A percentile compares a stretch with the other conserved stretches of the same genome.
These are phyloP conservation scores for Hybos culiciformis DNA, from an alignment of 2,888 invertebrate species.

Conservation along the genomic window DNA sequence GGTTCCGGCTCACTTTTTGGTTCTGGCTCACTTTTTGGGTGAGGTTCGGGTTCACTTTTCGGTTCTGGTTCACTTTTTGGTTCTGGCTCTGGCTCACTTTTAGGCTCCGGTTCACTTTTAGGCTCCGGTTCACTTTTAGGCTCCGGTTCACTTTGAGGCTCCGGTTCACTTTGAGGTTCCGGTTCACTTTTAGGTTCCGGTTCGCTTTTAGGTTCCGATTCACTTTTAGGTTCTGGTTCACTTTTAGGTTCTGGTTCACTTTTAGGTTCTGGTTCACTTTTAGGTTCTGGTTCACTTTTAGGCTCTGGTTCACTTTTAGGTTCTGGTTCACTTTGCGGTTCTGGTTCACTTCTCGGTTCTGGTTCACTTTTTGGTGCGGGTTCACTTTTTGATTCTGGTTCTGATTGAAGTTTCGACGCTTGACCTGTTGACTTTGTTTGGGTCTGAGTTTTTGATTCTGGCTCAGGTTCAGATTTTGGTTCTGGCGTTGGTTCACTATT, in stretches of 20 bases:
- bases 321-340: conserved; percentile 28
- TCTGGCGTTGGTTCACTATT: conserved; percentile 25
- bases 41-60: conserved; percentile 22
- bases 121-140: too few relatives aligned
- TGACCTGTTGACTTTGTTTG: conserved; percentile 20
- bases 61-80: conserved; percentile 35
- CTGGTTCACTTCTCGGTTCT: conserved; percentile 27
- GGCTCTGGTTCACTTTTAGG: conserved; percentile 30
- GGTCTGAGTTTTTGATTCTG: conserved; percentile 22
- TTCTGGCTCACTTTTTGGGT: neutral
- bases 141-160: conserved; percentile 13
- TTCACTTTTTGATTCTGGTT: conserved; percentile 26
- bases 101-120: neutral
- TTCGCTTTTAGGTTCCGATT: conserved; percentile 34
- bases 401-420: conserved; percentile 25
- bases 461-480: conserved; percentile 16
- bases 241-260: conserved; percentile 37
- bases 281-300: conserved; percentile 36
- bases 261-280: conserved; percentile 36
- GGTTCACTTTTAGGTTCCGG: conserved; percentile 34
- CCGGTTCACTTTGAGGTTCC: conserved; percentile 27
- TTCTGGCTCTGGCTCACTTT: conserved; percentile 34
- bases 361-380: conserved; percentile 28
- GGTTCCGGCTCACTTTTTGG: neutral
- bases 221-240: conserved; percentile 33